Conservation (phyloP, 2,113 vertebrate species). For the Turdus rufiventris region DNA sequence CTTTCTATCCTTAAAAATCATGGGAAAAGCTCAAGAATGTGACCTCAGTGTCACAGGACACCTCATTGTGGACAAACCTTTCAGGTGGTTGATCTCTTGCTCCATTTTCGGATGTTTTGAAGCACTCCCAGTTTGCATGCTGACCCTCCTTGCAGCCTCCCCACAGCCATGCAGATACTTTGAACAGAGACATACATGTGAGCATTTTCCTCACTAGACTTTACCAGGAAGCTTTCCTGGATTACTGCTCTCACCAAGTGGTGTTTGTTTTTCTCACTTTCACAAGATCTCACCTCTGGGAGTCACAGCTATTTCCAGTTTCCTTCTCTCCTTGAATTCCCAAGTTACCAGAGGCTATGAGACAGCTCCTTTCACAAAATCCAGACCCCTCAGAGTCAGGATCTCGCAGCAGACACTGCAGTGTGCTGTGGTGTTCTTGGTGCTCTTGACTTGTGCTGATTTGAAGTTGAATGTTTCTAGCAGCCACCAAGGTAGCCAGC, state of each 20-base stretch:
- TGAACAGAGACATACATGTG: background rate
- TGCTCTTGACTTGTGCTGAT: background rate
- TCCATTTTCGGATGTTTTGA: background rate
- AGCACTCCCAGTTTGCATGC: background rate
- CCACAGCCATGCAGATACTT: background rate
- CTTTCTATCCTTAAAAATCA: background rate
- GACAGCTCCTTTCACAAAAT: background rate
- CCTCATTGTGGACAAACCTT: background rate
- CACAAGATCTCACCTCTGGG: background rate
- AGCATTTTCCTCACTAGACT: background rate
- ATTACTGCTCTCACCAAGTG: background rate
- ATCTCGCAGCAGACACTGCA: background rate
- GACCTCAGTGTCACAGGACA: background rate
- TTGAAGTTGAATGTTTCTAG: background rate
- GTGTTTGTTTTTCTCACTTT: background rate
- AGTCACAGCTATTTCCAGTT: background rate
- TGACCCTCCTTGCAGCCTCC: background rate
- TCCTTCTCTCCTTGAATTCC: background rate
- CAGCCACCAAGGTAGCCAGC: background rate
- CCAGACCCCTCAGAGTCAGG: background rate
- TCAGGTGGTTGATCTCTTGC: background rate
- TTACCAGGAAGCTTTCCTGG: background rate
- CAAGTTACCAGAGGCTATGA: background rate
- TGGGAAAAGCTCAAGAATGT: background rate
- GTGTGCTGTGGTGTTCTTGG: fast-evolving